A percentile compares a stretch with the other conserved stretches of the same genome.
Evolutionary conservation across 2,888 invertebrate genomes (phyloP).

Genomic region (Aricia artaxerxes): DNA sequence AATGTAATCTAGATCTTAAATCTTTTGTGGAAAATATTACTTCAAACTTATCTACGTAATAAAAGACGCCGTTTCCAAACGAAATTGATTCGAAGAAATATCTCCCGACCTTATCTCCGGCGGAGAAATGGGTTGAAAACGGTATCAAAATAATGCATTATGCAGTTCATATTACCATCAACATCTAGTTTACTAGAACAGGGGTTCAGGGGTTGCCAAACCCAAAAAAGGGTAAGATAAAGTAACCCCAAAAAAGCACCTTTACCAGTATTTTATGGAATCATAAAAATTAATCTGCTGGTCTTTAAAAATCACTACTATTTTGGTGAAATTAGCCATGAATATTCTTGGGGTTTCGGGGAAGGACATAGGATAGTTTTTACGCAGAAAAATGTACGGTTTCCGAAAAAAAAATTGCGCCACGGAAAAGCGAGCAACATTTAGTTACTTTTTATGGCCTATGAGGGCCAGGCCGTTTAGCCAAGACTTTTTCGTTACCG

Average conservation of each 20-base stretch:
- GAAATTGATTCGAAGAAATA: slow-evolving; percentile 27
- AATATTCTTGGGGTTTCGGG: background rate
- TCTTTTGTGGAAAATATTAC: slow-evolving; percentile 36
- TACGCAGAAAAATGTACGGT: too few relatives aligned
- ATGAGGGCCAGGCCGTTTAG: too few relatives aligned
- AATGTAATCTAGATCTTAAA: slow-evolving; percentile 38
- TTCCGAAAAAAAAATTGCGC: too few relatives aligned
- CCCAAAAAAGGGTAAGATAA: too few relatives aligned
- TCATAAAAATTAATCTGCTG: too few relatives aligned
- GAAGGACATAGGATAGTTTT: too few relatives aligned
- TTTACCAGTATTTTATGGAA: too few relatives aligned
- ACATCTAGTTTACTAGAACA: background rate
- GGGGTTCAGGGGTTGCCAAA: background rate
- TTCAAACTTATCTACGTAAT: slow-evolving; percentile 32
- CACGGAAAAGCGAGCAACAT: too few relatives aligned
- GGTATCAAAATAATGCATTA: slow-evolving; percentile 16
- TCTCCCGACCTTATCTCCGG: slow-evolving; percentile 11
- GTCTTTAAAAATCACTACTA: background rate
- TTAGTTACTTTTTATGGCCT: too few relatives aligned
- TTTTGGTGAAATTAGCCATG: background rate
- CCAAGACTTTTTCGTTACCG: too few relatives aligned
- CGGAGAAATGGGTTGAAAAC: background rate
- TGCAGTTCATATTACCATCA: background rate
- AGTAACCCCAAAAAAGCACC: background rate
- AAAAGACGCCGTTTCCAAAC: slow-evolving; percentile 13